Evolutionary conservation across 2,888 invertebrate genomes (phyloP), one percentile per base, ranked within the genome.

Genomic region (Brenthis ino): DNA sequence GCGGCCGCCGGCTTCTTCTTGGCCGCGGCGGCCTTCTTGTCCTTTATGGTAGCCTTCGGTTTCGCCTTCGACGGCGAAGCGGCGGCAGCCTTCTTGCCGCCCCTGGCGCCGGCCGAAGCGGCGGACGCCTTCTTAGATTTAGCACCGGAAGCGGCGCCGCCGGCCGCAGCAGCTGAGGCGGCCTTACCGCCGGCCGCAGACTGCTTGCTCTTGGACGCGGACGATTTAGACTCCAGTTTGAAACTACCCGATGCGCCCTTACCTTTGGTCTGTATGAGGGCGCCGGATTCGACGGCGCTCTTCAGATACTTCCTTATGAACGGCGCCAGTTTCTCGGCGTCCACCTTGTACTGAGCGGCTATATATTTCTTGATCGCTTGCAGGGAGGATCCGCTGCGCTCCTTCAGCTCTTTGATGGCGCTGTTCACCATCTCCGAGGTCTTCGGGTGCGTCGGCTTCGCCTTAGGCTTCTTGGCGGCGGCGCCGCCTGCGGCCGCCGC

Each of bases 341-440:
- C 66, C 1, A 57, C 70, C 70, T 94, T 94, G 89, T 95, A 95
- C 68, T 92, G 94, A 33, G 91, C 85, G 12, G 91, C 84, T 61
- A 96, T 93, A 81, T 94, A 95, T 78, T 95, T 95, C 80, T 95
- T 95, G 80, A 95, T 95, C 2, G 89, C 89, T 79, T 82, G 91
- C 72, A 85, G 78, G 0, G 95, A 95, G 0, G 94, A 95, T 43
- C 95, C 95, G 65, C 93, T 93, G 43, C 94, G 91, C 77, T 94
- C 77, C 54, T 82, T 82, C 1, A 83, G 83, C 72, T 85, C 77
- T 72, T 78, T 79, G 24, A 75, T 76, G 20, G 72, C 72, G 24
- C 69, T 69, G 54, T 65, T 72, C 43, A 72, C 71, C 60, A 71
- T 69, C 53, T 66, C 66, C 16, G 68, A 58, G 4, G 71, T 72